Evolutionary conservation across 1,140 invertebrate species (phyloP).

Genomic region (Theocolax elegans): DNA sequence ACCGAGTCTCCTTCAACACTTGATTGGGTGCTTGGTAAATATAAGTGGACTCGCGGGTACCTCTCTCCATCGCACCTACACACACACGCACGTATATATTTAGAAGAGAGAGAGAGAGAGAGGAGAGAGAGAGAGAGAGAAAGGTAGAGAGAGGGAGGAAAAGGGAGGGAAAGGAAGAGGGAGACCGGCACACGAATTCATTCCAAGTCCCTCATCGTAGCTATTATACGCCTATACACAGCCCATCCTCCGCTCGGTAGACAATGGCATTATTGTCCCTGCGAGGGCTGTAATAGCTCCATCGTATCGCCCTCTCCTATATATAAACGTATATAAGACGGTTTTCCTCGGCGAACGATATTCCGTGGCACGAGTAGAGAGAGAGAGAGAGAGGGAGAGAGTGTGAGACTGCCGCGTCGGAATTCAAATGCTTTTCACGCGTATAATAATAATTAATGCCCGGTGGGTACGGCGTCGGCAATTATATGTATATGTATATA

Average conservation of each 20-base stretch:
- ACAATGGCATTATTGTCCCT: slow-evolving; percentile 51
- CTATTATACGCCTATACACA: slow-evolving; percentile 39
- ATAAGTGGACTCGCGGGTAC: not conserved
- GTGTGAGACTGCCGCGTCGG: not conserved
- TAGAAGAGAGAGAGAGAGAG: too few species aligned
- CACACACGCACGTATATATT: too few species aligned
- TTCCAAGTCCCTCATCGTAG: too few species aligned
- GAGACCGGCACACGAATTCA: too few species aligned
- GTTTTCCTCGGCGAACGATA: not conserved
- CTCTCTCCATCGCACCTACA: not conserved
- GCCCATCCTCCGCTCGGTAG: not conserved
- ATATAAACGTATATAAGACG: slow-evolving; percentile 17
- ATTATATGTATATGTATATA: too few species aligned
- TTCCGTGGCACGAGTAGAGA: too few species aligned
- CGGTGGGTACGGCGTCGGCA: not conserved
- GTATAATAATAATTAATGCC: slow-evolving; percentile 32
- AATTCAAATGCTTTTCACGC: slow-evolving; percentile 19
- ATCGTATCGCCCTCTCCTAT: not conserved
- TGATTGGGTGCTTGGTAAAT: not conserved
- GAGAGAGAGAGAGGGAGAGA: too few species aligned
- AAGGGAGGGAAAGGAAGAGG: too few species aligned
- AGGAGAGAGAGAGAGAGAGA: too few species aligned
- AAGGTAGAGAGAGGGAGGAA: too few species aligned
- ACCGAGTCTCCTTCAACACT: not conserved
- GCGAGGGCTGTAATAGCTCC: slow-evolving; percentile 42